phyloP scores from a whole-genome alignment of 2,797 vertebrate genomes.

The Orientallactaga sibirica region DNA sequence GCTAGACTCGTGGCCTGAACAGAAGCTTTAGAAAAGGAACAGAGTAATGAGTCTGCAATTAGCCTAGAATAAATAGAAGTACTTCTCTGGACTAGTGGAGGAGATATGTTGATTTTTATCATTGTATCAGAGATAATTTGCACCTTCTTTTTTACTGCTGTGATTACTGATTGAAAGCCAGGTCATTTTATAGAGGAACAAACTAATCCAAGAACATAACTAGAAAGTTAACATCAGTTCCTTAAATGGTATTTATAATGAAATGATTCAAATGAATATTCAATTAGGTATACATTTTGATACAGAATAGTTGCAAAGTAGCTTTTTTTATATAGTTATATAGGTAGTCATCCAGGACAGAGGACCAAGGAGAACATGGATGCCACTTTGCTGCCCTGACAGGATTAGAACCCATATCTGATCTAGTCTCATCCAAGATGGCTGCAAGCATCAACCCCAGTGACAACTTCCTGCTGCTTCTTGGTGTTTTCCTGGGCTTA shows the following conservation, averaged over 20 bases:
- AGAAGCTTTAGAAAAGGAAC: background rate
- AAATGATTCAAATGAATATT: constrained; percentile 51
- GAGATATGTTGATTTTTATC: background rate
- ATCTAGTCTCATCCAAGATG: too few relatives aligned
- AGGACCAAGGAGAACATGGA: too few relatives aligned
- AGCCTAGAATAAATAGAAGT: constrained; percentile 38
- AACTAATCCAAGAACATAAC: constrained; percentile 49
- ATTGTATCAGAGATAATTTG: constrained; percentile 24
- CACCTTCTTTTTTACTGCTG: constrained; percentile 24
- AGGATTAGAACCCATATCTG: too few relatives aligned
- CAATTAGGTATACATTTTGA: background rate
- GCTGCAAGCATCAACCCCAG: too few relatives aligned
- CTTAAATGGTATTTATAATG: constrained; percentile 41
- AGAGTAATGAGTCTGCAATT: constrained; percentile 17
- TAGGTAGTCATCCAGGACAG: too few relatives aligned
- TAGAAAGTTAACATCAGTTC: constrained; percentile 36
- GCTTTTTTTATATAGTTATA: too few relatives aligned
- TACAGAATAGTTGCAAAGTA: too few relatives aligned
- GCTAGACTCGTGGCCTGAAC: constrained; percentile 20
- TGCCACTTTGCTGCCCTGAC: too few relatives aligned
- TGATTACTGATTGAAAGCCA: constrained; percentile 51
- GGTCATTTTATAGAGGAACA: background rate
- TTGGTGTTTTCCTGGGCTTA: too few relatives aligned
- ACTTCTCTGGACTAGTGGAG: background rate
- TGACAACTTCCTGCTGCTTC: too few relatives aligned